A percentile compares a stretch with the other conserved stretches of the same genome.
Evolutionary conservation across 2,888 invertebrate genomes (phyloP).

Genomic region (Ormyrus labotus): DNA sequence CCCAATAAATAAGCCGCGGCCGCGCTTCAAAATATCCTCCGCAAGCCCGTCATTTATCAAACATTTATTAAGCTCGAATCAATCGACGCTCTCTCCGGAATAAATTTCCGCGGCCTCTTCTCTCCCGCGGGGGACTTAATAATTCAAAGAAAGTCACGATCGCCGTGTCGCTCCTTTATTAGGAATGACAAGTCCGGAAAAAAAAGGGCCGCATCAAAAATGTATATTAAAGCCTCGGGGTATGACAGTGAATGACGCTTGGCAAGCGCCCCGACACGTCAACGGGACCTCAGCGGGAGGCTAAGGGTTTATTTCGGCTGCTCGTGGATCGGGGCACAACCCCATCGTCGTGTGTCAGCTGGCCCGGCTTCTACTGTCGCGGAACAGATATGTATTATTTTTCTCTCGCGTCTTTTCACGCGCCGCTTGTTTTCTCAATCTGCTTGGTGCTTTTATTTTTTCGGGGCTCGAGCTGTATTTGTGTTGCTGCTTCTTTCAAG

Average conservation of each 20-base stretch:
- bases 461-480: neutral
- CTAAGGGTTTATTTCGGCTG: conserved; percentile 27
- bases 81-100: no score
- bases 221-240: conserved; percentile 3
- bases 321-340: neutral
- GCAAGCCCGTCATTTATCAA: no score
- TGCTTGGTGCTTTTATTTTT: neutral
- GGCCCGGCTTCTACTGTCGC: conserved; percentile 7
- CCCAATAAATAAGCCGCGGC: no score
- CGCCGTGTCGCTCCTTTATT: neutral
- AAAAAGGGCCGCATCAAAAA: conserved; percentile 20
- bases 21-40: no score
- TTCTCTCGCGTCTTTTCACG: neutral
- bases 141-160: conserved; percentile 7
- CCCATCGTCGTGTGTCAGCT: conserved; percentile 4
- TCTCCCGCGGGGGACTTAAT: neutral
- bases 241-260: conserved; percentile 25
- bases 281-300: conserved; percentile 28
- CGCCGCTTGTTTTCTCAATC: neutral
- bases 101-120: no score
- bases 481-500: neutral
- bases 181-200: neutral
- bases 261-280: neutral
- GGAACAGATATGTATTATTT: conserved; percentile 9
- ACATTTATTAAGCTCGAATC: no score